A percentile compares a stretch with the other conserved stretches of the same genome.
phyloP scores from a whole-genome alignment of 1,140 invertebrate genomes.

The Helicoverpa zea region DNA sequence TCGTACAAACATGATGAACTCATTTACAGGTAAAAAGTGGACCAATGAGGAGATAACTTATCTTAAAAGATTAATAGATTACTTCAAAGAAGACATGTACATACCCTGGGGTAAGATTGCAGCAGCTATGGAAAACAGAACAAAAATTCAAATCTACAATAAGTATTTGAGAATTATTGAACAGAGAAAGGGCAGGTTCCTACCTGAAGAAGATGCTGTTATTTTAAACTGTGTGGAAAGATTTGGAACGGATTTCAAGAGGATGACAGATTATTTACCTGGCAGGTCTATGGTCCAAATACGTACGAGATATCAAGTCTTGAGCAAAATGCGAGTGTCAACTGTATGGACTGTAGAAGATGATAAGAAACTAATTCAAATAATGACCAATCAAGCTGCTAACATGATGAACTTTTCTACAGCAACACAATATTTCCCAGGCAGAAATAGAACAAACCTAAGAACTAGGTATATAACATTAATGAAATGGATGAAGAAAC shows the following conservation, averaged over 20 bases:
- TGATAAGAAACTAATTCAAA: slow-evolving; percentile 75
- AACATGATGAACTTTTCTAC: slow-evolving; percentile 71
- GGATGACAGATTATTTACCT: slow-evolving; percentile 71
- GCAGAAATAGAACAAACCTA: slow-evolving; percentile 72
- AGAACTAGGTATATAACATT: slow-evolving; percentile 74
- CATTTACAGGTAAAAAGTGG: slow-evolving; percentile 84
- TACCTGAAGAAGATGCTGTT: slow-evolving; percentile 88
- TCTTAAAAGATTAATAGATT: slow-evolving; percentile 86
- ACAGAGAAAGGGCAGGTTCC: slow-evolving; percentile 88
- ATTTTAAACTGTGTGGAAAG: slow-evolving; percentile 87
- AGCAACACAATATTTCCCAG: slow-evolving; percentile 72
- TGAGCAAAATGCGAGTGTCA: slow-evolving; percentile 69
- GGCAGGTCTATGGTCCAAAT: slow-evolving; percentile 73
- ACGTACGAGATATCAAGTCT: slow-evolving; percentile 68
- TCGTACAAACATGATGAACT: slow-evolving; percentile 83
- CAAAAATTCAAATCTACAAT: slow-evolving; percentile 89
- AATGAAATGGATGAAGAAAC: slow-evolving; percentile 74
- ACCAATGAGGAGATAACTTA: slow-evolving; percentile 88
- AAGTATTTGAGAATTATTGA: slow-evolving; percentile 85
- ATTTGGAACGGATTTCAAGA: slow-evolving; percentile 88
- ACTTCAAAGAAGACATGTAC: slow-evolving; percentile 87
- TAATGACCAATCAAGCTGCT: slow-evolving; percentile 74
- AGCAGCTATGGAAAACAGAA: slow-evolving; percentile 87
- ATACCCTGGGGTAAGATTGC: slow-evolving; percentile 90
- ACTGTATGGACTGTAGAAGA: slow-evolving; percentile 78